A percentile compares a stretch with the other conserved stretches of the same genome.
phyloP scores from a whole-genome alignment of 1,140 invertebrate genomes.

The Dinoponera quadriceps region DNA sequence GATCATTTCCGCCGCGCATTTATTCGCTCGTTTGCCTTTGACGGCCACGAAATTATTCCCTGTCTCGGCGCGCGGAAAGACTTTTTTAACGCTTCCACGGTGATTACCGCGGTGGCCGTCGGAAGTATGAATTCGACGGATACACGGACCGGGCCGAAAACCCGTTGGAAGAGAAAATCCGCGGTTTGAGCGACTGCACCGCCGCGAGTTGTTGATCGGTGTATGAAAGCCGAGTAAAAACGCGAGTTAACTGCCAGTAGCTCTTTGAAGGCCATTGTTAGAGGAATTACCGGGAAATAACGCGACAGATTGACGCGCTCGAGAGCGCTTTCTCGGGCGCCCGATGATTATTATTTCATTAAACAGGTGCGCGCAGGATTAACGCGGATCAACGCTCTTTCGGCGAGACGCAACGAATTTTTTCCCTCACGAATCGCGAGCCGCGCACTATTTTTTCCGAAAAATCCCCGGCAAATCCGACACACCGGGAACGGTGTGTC shows the following conservation, averaged over 20 bases:
- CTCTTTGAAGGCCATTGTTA: too few species aligned
- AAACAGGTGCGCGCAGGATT: too few species aligned
- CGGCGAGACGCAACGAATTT: too few species aligned
- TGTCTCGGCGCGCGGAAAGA: neutral
- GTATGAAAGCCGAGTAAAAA: neutral
- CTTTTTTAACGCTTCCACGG: conserved; percentile 3
- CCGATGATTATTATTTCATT: too few species aligned
- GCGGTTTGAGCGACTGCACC: neutral
- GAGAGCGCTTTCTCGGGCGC: too few species aligned
- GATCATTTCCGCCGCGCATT: neutral
- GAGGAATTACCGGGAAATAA: too few species aligned
- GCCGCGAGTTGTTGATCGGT: neutral
- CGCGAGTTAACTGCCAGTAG: neutral
- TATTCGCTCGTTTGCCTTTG: conserved; percentile 14
- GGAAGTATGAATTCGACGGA: conserved; percentile 2
- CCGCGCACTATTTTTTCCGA: too few species aligned
- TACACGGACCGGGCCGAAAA: conserved; percentile 9
- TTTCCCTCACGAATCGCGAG: too few species aligned
- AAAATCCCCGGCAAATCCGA: too few species aligned
- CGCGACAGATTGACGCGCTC: too few species aligned
- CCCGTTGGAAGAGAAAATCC: neutral
- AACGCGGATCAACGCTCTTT: too few species aligned
- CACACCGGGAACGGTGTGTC: too few species aligned
- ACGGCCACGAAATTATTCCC: conserved; percentile 12
- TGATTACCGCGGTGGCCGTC: neutral